These are phyloP conservation scores for Orchesella cincta DNA, from an alignment of 1,140 invertebrate genomes.

Conservation along the genomic window DNA sequence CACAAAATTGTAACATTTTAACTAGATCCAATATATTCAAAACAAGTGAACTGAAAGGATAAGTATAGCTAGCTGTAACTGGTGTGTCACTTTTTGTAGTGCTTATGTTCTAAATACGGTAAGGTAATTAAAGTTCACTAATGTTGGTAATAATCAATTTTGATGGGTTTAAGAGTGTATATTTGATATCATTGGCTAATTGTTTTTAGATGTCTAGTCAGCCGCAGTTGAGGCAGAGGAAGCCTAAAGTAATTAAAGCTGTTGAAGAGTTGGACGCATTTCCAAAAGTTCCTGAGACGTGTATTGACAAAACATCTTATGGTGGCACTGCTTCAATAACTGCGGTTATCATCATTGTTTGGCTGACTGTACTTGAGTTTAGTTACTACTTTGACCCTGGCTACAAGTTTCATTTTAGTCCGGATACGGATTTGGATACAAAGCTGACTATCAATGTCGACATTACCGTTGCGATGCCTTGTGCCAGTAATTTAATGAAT, in stretches of 20 bases:
- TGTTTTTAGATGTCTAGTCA: constrained; percentile 16
- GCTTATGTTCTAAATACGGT: background rate
- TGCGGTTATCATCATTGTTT: constrained; percentile 74
- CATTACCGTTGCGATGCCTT: constrained; percentile 91
- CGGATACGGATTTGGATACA: constrained; percentile 83
- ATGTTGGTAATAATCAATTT: no score
- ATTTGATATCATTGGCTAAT: background rate
- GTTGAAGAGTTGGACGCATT: constrained; percentile 87
- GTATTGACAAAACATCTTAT: constrained; percentile 76
- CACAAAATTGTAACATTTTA: no score
- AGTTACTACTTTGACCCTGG: constrained; percentile 79
- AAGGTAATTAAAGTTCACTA: no score
- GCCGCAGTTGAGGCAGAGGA: constrained; percentile 36
- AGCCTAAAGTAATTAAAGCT: constrained; percentile 61
- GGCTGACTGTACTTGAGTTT: constrained; percentile 79
- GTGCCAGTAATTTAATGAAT: constrained; percentile 62
- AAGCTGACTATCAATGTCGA: constrained; percentile 91
- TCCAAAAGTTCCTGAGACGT: constrained; percentile 82
- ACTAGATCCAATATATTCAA: no score
- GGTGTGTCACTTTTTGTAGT: background rate
- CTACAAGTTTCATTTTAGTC: constrained; percentile 82
- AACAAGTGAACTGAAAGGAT: no score
- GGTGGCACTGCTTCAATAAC: constrained; percentile 82
- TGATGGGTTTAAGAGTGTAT: no score
- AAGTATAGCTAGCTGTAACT: no score